Evolutionary conservation across 2,888 invertebrate genomes (phyloP).

Genomic region (Meliscaeva auricollis): DNA sequence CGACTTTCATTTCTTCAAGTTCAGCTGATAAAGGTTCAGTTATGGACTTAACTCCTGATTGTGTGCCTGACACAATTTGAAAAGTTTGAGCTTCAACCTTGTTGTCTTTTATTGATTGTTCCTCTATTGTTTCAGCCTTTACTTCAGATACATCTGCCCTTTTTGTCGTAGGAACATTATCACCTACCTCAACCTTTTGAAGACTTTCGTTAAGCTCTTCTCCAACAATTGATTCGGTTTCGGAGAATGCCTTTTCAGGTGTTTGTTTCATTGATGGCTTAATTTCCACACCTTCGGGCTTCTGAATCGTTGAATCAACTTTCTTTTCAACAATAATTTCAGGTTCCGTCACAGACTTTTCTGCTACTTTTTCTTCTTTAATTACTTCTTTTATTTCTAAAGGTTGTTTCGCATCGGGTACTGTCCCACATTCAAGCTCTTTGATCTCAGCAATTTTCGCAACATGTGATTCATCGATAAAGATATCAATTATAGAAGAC

Average conservation of each 20-base stretch:
- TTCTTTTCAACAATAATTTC: conserved; percentile 14
- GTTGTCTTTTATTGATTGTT: not conserved
- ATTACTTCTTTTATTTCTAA: not conserved
- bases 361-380: not conserved
- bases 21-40: conserved; percentile 5
- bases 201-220: not conserved
- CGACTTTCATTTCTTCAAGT: conserved; percentile 15
- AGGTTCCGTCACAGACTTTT: conserved; percentile 17
- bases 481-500: not conserved
- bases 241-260: conserved; percentile 21
- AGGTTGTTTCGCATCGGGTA: not conserved
- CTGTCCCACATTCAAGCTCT: not conserved
- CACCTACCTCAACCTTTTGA: not conserved
- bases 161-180: not conserved
- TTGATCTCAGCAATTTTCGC: conserved; percentile 13
- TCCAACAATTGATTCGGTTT: conserved; percentile 1
- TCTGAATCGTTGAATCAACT: not conserved
- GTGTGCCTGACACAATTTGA: not conserved
- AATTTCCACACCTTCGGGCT: not conserved
- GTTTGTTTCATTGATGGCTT: not conserved
- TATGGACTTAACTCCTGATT: not conserved
- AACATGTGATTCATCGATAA: not conserved
- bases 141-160: conserved; percentile 5
- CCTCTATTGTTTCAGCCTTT: conserved; percentile 34
- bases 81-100: not conserved